Conservation (phyloP, 2,888 invertebrate species). For the Dorcus hopei region DNA sequence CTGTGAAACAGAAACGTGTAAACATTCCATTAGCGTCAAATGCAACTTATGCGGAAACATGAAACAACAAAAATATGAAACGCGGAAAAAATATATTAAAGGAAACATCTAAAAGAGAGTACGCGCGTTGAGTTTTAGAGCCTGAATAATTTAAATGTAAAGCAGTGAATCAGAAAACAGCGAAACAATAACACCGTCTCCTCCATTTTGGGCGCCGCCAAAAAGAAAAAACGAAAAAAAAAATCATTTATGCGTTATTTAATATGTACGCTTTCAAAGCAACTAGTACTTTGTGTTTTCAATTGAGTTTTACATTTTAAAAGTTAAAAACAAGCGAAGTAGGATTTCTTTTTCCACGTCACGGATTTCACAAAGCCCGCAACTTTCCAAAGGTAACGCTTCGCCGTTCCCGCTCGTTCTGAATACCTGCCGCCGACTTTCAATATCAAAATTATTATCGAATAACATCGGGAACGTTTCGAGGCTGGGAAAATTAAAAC, state of each 20-base stretch:
- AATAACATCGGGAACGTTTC: not conserved
- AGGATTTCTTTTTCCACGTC: constrained; percentile 28
- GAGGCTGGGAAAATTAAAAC: not conserved
- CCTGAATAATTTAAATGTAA: no score
- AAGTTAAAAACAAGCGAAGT: constrained; percentile 27
- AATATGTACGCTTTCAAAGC: constrained; percentile 3
- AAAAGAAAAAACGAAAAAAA: not conserved
- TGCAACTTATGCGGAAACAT: no score
- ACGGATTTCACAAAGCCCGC: constrained; percentile 17
- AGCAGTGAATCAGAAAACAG: not conserved
- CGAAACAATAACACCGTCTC: not conserved
- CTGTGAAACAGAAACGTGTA: no score
- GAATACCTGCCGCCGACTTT: not conserved
- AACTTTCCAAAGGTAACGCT: constrained; percentile 18
- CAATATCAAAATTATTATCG: not conserved
- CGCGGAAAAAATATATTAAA: no score
- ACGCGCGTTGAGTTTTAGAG: no score
- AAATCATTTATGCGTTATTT: not conserved
- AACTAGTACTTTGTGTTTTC: constrained; percentile 3
- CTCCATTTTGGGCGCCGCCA: no score
- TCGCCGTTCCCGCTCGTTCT: not conserved
- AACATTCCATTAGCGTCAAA: no score
- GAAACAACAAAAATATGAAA: no score
- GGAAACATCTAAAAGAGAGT: no score
- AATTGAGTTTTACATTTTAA: constrained; percentile 18